A percentile compares a stretch with the other conserved stretches of the same genome.
phyloP scores from a whole-genome alignment of 1,140 invertebrate species.

The Brachionus manjavacas region DNA sequence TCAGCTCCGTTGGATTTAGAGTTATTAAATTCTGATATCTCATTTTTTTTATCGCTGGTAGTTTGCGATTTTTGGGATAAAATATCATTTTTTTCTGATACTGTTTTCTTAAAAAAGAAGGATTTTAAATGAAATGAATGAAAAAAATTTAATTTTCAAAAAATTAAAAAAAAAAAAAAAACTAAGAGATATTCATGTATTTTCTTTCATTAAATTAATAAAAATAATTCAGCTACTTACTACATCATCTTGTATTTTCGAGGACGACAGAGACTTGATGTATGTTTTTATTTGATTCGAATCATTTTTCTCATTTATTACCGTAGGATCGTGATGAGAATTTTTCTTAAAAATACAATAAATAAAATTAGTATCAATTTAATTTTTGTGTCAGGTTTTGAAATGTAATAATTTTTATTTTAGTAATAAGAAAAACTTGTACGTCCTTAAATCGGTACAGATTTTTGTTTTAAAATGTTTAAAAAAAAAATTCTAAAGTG shows the following conservation, averaged over 20 bases:
- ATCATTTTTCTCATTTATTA: not conserved
- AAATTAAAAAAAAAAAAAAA: too few species aligned
- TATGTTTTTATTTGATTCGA: not conserved
- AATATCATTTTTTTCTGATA: not conserved
- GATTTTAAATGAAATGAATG: too few species aligned
- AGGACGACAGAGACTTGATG: not conserved
- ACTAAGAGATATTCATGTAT: too few species aligned
- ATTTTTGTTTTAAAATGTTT: too few species aligned
- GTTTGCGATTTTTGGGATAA: not conserved
- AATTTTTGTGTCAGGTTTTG: too few species aligned
- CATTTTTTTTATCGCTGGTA: not conserved
- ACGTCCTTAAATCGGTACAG: too few species aligned
- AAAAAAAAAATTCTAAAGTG: too few species aligned
- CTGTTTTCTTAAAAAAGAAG: not conserved
- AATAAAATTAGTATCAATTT: not conserved
- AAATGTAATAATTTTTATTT: too few species aligned
- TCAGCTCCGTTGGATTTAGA: not conserved
- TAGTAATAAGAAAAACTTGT: too few species aligned
- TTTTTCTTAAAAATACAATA: not conserved
- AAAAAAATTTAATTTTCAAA: too few species aligned
- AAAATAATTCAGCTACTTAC: not conserved
- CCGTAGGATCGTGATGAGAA: not conserved
- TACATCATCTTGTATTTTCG: conserved; percentile 10
- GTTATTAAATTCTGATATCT: not conserved
- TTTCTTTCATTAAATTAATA: too few species aligned